Conservation (phyloP, 2,888 invertebrate genomes). For the Eueremaeus valkanovi region DNA sequence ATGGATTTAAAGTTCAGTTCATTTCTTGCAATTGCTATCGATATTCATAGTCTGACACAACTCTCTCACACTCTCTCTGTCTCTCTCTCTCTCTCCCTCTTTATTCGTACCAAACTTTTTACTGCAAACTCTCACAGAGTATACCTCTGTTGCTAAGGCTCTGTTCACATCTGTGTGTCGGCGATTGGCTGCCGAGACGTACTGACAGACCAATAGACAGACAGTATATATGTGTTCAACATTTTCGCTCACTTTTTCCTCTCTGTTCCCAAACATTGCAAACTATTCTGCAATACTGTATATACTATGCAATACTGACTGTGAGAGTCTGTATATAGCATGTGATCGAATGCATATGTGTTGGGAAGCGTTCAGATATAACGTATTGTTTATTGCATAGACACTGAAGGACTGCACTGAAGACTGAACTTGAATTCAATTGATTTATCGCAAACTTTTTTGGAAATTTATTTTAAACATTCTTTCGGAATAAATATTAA, state of each 20-base stretch:
- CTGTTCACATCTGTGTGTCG: background rate
- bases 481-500: no score
- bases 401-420: no score
- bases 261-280: background rate
- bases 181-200: background rate
- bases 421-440: background rate
- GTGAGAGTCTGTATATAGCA: background rate
- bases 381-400: background rate
- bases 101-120: no score
- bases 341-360: conserved; percentile 3
- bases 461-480: background rate
- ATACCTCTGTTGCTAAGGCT: background rate
- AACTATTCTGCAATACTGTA: no score
- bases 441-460: background rate
- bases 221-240: background rate
- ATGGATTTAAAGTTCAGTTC: no score
- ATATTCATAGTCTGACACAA: no score
- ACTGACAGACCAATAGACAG: background rate
- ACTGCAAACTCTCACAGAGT: background rate
- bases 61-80: no score
- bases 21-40: no score
- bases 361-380: background rate
- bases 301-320: no score
- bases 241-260: background rate
- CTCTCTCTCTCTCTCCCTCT: no score